Evolutionary conservation across 2,888 invertebrate species (phyloP), one percentile per base, ranked within the genome.

Genomic region (Thera britannica): DNA sequence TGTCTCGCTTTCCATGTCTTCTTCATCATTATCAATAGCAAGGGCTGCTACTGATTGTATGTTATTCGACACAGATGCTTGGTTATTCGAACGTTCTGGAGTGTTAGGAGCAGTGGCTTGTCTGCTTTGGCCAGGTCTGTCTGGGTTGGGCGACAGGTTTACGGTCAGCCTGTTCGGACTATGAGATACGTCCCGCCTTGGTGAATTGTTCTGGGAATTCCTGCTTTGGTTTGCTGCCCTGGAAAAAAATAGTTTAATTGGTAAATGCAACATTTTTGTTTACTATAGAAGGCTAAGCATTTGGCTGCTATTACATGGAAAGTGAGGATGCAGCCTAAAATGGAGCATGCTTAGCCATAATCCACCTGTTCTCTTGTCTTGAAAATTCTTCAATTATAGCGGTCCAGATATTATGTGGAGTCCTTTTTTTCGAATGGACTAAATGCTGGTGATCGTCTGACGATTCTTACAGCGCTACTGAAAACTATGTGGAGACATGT

Each of bases 1-100:
- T 59, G 41, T 62, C 62, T 68, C 69, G 63, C 63, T 67, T 65
- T 55, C 61, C 54, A 2, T n/a, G 2, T 58, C 58, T 38, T 46
- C 6, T 46, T 36, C 12, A 23, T 23, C 23, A 23, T 23, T 23
- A 23, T 23, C 23, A 23, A 23, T 23, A 23, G 23, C 23, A 23
- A 23, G 23, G 23, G 23, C 23, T 23, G 23, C 23, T 23, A 23
- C 23, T 23, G 23, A 23, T 23, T 23, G 23, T 23, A 1, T 23
- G 23, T 23, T 23, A 23, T 23, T 23, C 23, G 23, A 23, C 0
- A 23, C 23, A 23, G 23, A 23, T 49, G 11, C 51, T 41, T 44
- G 46, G 44, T 35, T 44, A 46, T 35, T 60, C 35, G 46, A 62
- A 6, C 12, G 46, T 5, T 66, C 66, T 2, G 68, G 55, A 9